Conservation (phyloP, 2,113 vertebrate species). For the Ardeotis arabs region DNA sequence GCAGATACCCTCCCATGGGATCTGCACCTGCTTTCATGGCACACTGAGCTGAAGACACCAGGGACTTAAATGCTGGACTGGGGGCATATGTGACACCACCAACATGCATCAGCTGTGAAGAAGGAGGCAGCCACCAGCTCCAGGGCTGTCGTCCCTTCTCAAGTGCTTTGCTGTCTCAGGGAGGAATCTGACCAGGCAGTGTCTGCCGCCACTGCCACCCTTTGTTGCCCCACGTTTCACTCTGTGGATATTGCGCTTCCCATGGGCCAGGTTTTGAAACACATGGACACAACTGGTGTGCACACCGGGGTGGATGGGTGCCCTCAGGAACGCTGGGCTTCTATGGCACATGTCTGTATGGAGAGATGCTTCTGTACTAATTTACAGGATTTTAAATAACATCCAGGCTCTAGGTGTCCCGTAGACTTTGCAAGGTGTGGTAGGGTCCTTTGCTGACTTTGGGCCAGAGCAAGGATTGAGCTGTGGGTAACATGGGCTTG, state of each 20-base stretch:
- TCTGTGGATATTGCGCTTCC: not conserved
- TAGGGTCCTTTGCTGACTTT: not conserved
- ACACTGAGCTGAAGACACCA: not conserved
- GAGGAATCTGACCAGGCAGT: not conserved
- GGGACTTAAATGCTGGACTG: not conserved
- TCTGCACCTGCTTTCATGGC: not conserved
- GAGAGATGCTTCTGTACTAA: not conserved
- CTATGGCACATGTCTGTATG: not conserved
- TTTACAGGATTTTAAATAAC: not conserved
- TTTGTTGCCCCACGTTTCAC: fast-evolving
- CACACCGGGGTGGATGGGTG: not conserved
- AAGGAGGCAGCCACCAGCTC: not conserved
- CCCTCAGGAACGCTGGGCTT: not conserved
- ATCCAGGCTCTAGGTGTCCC: not conserved
- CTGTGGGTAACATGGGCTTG: not conserved
- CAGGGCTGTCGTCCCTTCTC: not conserved
- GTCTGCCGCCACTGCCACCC: not conserved
- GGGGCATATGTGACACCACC: not conserved
- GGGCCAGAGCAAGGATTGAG: not conserved
- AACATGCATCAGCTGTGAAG: not conserved
- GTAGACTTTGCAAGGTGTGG: not conserved
- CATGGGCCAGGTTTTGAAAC: not conserved
- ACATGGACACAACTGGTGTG: fast-evolving
- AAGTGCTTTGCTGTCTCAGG: not conserved
- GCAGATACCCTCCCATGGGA: not conserved